These are phyloP conservation scores for Sebastes minor DNA, from an alignment of 2,797 vertebrate genomes.

Conservation along the genomic window DNA sequence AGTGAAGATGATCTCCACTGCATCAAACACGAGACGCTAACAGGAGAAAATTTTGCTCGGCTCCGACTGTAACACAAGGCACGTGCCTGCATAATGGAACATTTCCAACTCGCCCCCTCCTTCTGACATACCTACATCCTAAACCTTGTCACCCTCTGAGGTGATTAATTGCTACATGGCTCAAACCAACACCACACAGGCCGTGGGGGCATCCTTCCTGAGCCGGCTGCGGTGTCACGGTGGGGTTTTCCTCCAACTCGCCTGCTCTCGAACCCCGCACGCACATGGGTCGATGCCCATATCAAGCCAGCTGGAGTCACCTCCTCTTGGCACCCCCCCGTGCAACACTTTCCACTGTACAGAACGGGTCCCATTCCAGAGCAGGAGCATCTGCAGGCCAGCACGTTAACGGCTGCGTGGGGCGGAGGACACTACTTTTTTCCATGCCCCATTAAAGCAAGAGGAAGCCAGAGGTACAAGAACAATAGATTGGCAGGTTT, in stretches of 20 bases:
- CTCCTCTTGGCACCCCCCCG: constrained; percentile 60
- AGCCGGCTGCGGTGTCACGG: constrained; percentile 62
- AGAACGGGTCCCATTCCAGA: constrained; percentile 56
- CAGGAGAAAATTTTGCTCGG: not conserved
- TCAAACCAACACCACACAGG: constrained; percentile 50
- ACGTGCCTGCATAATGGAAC: constrained; percentile 53
- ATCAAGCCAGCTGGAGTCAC: constrained; percentile 56
- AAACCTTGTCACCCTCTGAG: constrained; percentile 55
- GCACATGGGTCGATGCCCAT: constrained; percentile 25
- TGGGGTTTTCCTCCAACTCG: constrained; percentile 70
- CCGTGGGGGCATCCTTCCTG: constrained; percentile 79
- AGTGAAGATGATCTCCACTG: not conserved
- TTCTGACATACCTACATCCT: constrained; percentile 57
- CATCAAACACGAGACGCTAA: not conserved
- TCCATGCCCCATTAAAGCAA: constrained; percentile 55
- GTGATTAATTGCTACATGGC: constrained; percentile 70
- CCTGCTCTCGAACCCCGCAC: constrained; percentile 24
- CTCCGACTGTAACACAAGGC: constrained; percentile 18
- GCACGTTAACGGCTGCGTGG: constrained; percentile 32
- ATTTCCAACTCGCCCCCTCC: constrained; percentile 46
- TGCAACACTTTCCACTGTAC: constrained; percentile 68
- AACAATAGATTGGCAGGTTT: constrained; percentile 64
- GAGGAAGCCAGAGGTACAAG: constrained; percentile 62
- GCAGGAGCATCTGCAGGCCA: constrained; percentile 58
- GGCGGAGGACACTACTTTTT: constrained; percentile 60